These are phyloP conservation scores for Escarpia spicata DNA, from an alignment of 2,888 invertebrate species.

Conservation along the genomic window DNA sequence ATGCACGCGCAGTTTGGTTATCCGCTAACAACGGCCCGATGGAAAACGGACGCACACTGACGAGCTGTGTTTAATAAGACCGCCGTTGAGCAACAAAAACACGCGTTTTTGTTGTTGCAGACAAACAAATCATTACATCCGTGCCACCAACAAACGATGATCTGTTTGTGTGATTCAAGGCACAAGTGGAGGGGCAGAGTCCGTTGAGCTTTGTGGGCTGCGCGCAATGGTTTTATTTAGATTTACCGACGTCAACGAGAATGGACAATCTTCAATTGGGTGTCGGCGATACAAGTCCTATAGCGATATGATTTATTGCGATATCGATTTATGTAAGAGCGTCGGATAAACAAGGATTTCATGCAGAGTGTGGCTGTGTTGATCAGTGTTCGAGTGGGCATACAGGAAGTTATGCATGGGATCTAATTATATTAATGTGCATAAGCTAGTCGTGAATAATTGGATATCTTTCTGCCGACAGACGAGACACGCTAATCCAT, in stretches of 20 bases:
- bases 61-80: neutral
- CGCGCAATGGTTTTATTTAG: neutral
- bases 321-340: neutral
- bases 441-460: neutral
- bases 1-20: neutral
- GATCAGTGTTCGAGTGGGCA: neutral
- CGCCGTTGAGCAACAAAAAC: neutral
- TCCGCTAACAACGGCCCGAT: neutral
- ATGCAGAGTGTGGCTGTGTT: neutral
- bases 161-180: neutral
- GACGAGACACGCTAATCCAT: neutral
- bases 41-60: neutral
- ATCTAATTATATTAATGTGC: slow-evolving; percentile 1
- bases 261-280: neutral
- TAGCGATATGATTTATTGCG: neutral
- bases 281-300: neutral
- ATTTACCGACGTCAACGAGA: neutral
- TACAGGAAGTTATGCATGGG: neutral
- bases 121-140: neutral
- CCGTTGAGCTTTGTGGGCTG: neutral
- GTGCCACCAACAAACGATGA: neutral
- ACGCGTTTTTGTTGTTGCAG: neutral
- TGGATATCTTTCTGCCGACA: neutral
- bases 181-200: neutral
- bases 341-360: neutral